Conservation (phyloP, 2,113 vertebrate species). For the Thryonomys swinderianus region DNA sequence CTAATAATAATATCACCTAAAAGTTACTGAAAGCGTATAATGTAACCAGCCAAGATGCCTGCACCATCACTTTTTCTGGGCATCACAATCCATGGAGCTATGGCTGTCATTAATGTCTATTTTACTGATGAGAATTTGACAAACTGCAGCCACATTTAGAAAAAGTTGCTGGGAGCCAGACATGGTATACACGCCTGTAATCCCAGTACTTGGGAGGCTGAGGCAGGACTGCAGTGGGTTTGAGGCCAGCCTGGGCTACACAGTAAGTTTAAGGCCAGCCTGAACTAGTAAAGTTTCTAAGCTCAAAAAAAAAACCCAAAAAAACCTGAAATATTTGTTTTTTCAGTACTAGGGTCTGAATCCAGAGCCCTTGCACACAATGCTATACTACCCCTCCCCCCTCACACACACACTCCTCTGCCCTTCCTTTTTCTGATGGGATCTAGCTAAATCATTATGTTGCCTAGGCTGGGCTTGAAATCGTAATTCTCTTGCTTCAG, state of each 20-base stretch:
- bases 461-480: background rate
- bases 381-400: background rate
- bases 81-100: background rate
- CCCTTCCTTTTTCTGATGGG: background rate
- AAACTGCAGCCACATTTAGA: background rate
- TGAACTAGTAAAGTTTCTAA: too few relatives aligned
- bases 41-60: background rate
- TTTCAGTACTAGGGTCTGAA: background rate
- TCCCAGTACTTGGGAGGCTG: too few relatives aligned
- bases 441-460: background rate
- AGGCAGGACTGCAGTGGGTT: too few relatives aligned
- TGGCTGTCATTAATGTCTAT: background rate
- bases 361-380: background rate
- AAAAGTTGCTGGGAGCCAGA: background rate
- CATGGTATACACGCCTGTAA: too few relatives aligned
- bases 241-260: too few relatives aligned
- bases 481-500: background rate
- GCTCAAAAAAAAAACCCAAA: background rate
- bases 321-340: background rate
- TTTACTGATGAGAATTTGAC: slow-evolving; percentile 12
- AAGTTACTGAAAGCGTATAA: background rate
- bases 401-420: too few relatives aligned
- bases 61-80: background rate
- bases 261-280: too few relatives aligned
- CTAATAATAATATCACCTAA: background rate